Percentiles rank a stretch among this genome's conserved stretches.
Evolutionary conservation across 1,140 invertebrate genomes (phyloP).

Genomic region (Oreohelix idahoensis): DNA sequence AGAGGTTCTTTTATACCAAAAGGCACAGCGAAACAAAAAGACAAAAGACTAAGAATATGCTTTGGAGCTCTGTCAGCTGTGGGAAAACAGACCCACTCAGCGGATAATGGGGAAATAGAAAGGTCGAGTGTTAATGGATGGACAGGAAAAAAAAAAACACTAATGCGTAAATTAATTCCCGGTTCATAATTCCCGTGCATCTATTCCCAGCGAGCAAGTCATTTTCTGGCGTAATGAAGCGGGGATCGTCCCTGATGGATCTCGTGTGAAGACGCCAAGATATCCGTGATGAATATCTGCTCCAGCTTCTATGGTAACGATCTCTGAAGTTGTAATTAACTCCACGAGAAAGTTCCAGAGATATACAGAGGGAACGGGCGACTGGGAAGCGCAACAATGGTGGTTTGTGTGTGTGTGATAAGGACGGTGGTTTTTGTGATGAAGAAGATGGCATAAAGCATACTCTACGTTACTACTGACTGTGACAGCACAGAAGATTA

Average conservation of each 20-base stretch:
- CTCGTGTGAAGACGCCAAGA: background rate
- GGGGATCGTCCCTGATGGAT: background rate
- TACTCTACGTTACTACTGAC: too few relatives aligned
- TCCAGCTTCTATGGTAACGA: background rate
- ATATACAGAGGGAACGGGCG: too few relatives aligned
- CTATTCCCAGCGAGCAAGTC: background rate
- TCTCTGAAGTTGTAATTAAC: background rate
- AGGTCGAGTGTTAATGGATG: background rate
- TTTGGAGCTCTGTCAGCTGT: too few relatives aligned
- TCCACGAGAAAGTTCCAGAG: background rate
- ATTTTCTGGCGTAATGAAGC: conserved; percentile 2
- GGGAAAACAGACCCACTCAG: too few relatives aligned
- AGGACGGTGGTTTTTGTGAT: too few relatives aligned
- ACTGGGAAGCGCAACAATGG: too few relatives aligned
- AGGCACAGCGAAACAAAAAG: too few relatives aligned
- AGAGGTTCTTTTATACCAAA: too few relatives aligned
- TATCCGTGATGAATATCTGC: background rate
- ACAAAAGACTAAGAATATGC: too few relatives aligned
- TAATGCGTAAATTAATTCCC: background rate
- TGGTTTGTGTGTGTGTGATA: too few relatives aligned
- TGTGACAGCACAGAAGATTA: too few relatives aligned
- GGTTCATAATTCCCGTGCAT: background rate
- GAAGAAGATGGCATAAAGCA: too few relatives aligned
- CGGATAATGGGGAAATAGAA: background rate
- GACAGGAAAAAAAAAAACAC: background rate